Evolutionary conservation across 2,797 vertebrate species (phyloP).

Genomic region (Enteromius paludinosus): DNA sequence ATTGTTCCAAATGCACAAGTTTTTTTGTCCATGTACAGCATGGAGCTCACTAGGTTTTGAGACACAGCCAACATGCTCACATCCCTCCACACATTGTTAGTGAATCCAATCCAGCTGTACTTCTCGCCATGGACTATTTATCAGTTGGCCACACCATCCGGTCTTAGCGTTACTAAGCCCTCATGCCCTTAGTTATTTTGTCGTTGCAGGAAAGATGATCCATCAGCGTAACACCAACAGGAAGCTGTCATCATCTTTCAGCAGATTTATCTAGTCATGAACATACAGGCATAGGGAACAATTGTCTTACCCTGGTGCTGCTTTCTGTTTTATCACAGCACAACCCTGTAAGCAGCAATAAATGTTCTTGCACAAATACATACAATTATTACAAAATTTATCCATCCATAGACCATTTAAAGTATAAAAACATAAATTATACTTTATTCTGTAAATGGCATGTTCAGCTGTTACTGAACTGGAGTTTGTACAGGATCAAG

Average conservation of each 20-base stretch:
- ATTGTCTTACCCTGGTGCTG: background rate
- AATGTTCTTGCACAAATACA: background rate
- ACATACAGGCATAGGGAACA: background rate
- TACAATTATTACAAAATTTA: background rate
- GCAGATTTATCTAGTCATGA: background rate
- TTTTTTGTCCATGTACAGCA: background rate
- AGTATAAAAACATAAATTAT: background rate
- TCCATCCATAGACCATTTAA: background rate
- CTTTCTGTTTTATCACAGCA: background rate
- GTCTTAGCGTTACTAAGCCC: constrained; percentile 2
- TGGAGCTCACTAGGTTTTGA: background rate
- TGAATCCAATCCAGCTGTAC: constrained; percentile 23
- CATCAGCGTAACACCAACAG: background rate
- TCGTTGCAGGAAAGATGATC: background rate
- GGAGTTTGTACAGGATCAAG: background rate
- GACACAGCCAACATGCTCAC: constrained; percentile 17
- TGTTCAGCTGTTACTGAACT: background rate
- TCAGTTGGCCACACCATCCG: constrained; percentile 11
- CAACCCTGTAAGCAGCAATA: background rate
- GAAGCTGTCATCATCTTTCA: constrained; percentile 1
- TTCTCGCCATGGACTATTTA: background rate
- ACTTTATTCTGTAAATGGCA: background rate
- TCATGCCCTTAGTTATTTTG: constrained; percentile 1
- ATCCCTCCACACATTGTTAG: constrained; percentile 18
- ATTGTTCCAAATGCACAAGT: background rate